phyloP scores from a whole-genome alignment of 2,888 invertebrate genomes.

The Anagyrus pseudococci region DNA sequence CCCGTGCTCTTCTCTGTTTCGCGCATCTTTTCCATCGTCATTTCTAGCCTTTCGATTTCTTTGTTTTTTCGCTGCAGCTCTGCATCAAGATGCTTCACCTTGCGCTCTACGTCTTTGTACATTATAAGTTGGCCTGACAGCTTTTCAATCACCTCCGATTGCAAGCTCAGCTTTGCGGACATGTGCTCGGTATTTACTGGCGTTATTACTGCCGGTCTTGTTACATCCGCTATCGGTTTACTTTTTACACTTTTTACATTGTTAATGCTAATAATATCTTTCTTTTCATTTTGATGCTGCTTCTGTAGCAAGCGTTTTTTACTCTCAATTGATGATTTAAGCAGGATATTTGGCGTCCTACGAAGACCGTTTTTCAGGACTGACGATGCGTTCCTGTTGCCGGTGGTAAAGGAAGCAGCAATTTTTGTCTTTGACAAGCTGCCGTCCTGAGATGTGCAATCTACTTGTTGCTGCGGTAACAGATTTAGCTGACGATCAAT shows the following conservation, averaged over 20 bases:
- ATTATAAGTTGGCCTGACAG: constrained; percentile 49
- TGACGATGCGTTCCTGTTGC: too few species aligned
- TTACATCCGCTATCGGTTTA: constrained; percentile 25
- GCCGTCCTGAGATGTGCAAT: too few species aligned
- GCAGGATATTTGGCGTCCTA: too few species aligned
- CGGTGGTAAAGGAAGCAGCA: too few species aligned
- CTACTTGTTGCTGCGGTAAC: too few species aligned
- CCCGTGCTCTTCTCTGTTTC: constrained; percentile 3
- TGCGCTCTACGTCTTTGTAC: constrained; percentile 48
- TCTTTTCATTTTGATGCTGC: constrained; percentile 22
- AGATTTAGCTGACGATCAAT: too few species aligned
- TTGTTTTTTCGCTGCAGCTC: constrained; percentile 41
- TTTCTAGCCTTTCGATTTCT: constrained; percentile 42
- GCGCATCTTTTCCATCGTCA: constrained; percentile 6
- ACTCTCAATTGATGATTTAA: constrained; percentile 29
- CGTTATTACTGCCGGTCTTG: too few species aligned
- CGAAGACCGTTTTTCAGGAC: too few species aligned
- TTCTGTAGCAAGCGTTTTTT: constrained; percentile 13
- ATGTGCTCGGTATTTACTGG: too few species aligned
- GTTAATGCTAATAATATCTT: constrained; percentile 15
- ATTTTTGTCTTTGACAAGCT: too few species aligned
- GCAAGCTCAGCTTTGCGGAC: constrained; percentile 46
- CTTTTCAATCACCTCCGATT: constrained; percentile 49
- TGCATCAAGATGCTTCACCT: constrained; percentile 39
- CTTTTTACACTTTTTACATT: constrained; percentile 22